These are phyloP conservation scores for Otocyon megalotis DNA, from an alignment of 2,113 vertebrate species.

Conservation along the genomic window DNA sequence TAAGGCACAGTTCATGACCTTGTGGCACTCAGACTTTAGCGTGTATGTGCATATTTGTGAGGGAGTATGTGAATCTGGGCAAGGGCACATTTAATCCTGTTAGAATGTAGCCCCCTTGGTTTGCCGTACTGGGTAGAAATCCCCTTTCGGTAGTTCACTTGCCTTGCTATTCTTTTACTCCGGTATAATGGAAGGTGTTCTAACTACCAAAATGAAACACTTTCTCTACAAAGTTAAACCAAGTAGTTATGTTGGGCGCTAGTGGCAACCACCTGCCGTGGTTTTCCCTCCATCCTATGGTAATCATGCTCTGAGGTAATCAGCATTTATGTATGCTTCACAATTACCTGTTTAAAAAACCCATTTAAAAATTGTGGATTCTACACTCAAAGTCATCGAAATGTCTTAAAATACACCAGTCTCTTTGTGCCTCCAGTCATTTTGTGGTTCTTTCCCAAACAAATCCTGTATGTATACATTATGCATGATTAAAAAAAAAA, in stretches of 20 bases:
- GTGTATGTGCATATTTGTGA: not conserved
- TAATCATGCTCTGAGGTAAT: not conserved
- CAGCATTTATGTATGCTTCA: slow-evolving; percentile 52
- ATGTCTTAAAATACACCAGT: slow-evolving; percentile 47
- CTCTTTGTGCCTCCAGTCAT: slow-evolving; percentile 47
- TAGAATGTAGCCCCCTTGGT: not conserved
- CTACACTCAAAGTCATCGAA: slow-evolving; percentile 58
- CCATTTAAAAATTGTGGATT: slow-evolving; percentile 46
- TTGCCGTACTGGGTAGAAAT: not conserved
- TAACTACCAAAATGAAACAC: not conserved
- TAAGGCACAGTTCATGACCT: not conserved
- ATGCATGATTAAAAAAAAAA: slow-evolving; percentile 74
- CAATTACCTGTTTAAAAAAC: slow-evolving; percentile 77
- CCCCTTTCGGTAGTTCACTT: not conserved
- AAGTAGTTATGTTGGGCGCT: slow-evolving; percentile 13
- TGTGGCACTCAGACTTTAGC: fast-evolving
- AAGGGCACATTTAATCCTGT: not conserved
- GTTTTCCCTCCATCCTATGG: slow-evolving; percentile 40
- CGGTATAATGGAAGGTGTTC: not conserved
- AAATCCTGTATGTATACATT: slow-evolving; percentile 76
- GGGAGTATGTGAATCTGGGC: not conserved
- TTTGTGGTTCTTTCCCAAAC: slow-evolving; percentile 65
- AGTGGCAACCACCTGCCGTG: not conserved
- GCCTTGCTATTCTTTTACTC: not conserved
- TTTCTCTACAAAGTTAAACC: slow-evolving; percentile 50